Evolutionary conservation across 2,113 vertebrate species (phyloP), one percentile per base, ranked within the genome.

Genomic region (Osmerus mordax): DNA sequence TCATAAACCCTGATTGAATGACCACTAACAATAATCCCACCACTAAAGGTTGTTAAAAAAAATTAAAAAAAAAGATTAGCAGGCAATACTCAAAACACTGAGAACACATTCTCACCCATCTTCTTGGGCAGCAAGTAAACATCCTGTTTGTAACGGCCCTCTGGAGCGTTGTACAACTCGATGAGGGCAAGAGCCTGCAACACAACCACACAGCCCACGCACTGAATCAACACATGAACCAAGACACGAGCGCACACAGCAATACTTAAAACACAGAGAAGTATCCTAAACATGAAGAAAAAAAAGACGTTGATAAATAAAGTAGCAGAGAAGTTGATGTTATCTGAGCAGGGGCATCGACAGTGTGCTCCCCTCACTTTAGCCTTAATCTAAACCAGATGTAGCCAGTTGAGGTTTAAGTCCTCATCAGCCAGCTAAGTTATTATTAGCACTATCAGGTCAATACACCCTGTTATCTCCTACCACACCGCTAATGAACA

Each of bases 91-190:
- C 25, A 23, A 32, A 76, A 74, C 29, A 70, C 19, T 64, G 59
- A 61, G 9, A 6, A 25, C 28, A 19, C 41, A 73, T 74, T 11
- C 94, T 94, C 87, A 98, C 97, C 97, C 96, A 98, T 98, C 85
- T 98, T 98, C 86, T 99, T 99, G 6, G 97, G 97, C 85, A 99
- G 93, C 85, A 99, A 90, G 84, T 99, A 99, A n/a, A 99, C 97
- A 3, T 99, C 97, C 87, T 98, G 96, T 80, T 98, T 98, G 92
- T 99, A 98, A 5, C 97, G 95, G 69, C 97, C 96, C 76, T 99
- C 97, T 0, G 97, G 96, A 56, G 97, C 96, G 0, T 98, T 98
- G 87, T 98, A 98, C 80, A 99, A 88, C 86, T 99, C 97, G 58
- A 99, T 99, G 71, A 99, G 91, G 41, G 96, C 96, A 89, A 98